Evolutionary conservation across 1,140 invertebrate genomes (phyloP).

Genomic region (Drosophila simulans): DNA sequence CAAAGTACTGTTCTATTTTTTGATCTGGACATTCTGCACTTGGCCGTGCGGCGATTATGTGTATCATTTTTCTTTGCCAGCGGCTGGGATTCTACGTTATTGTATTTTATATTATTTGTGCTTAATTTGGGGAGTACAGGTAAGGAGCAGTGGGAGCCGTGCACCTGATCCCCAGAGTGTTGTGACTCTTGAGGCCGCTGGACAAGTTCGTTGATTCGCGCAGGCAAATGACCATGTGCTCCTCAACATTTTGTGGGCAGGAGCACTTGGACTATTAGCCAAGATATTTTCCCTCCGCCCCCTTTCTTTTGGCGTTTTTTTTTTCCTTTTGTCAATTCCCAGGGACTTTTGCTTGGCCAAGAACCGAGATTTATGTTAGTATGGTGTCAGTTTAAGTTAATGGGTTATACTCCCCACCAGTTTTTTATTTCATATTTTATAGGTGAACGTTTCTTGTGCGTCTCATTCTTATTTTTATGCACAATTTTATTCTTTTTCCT

Average conservation of each 20-base stretch:
- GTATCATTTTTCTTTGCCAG: conserved; percentile 76
- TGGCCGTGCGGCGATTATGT: conserved; percentile 44
- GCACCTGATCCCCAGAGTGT: conserved; percentile 69
- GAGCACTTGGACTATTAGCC: conserved; percentile 65
- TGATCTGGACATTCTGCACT: conserved; percentile 18
- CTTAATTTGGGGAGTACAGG: conserved; percentile 62
- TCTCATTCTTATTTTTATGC: background rate
- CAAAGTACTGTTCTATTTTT: background rate
- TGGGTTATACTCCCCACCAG: conserved; percentile 61
- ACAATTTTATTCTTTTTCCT: conserved; percentile 3
- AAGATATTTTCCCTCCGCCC: conserved; percentile 31
- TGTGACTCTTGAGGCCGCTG: conserved; percentile 47
- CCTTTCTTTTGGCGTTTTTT: background rate
- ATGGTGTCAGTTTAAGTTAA: conserved; percentile 77
- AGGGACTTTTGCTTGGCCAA: conserved; percentile 58
- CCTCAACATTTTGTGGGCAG: conserved; percentile 37
- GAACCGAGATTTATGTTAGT: conserved; percentile 71
- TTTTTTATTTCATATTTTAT: conserved; percentile 18
- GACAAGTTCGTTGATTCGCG: conserved; percentile 79
- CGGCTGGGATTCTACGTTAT: conserved; percentile 64
- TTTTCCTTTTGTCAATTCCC: conserved; percentile 67
- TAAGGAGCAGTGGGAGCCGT: conserved; percentile 7
- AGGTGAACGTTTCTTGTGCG: conserved; percentile 30
- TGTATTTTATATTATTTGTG: conserved; percentile 77
- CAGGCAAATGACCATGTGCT: conserved; percentile 66